Evolutionary conservation across 2,797 vertebrate species (phyloP).

Genomic region (Sciaenops ocellatus): DNA sequence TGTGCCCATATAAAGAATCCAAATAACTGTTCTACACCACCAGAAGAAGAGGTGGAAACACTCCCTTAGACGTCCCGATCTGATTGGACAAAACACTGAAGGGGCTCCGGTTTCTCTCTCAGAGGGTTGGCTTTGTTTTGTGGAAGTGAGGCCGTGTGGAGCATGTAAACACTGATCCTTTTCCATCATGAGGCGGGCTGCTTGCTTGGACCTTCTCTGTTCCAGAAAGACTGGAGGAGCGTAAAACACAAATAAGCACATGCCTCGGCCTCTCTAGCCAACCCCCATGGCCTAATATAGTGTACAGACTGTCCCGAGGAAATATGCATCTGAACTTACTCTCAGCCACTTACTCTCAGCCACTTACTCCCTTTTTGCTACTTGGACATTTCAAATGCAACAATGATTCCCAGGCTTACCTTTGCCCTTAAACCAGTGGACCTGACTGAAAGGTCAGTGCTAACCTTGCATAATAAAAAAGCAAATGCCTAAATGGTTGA

Average conservation of each 20-base stretch:
- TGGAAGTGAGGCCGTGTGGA: conserved; percentile 66
- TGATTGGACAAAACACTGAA: conserved; percentile 65
- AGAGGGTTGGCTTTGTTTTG: conserved; percentile 78
- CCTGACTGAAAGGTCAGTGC: background rate
- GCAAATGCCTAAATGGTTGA: background rate
- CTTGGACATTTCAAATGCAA: conserved; percentile 36
- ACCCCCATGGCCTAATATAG: conserved; percentile 70
- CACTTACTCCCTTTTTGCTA: conserved; percentile 19
- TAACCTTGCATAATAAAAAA: background rate
- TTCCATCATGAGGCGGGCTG: conserved; percentile 56
- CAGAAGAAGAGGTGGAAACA: conserved; percentile 58
- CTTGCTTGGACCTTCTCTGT: conserved; percentile 39
- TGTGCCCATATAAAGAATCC: conserved; percentile 60
- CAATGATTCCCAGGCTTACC: conserved; percentile 6
- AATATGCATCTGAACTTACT: conserved; percentile 38
- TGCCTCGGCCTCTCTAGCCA: conserved; percentile 57
- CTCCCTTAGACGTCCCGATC: conserved; percentile 57
- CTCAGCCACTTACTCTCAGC: conserved; percentile 5
- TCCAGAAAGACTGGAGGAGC: conserved; percentile 56
- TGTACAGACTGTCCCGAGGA: conserved; percentile 46
- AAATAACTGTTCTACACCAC: conserved; percentile 36
- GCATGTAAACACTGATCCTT: conserved; percentile 81
- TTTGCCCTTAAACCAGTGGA: background rate
- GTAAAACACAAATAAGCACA: conserved; percentile 73
- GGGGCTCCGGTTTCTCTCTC: conserved; percentile 64